These are phyloP conservation scores for Magallana nippona DNA, from an alignment of 2,888 invertebrate genomes.

Conservation along the genomic window DNA sequence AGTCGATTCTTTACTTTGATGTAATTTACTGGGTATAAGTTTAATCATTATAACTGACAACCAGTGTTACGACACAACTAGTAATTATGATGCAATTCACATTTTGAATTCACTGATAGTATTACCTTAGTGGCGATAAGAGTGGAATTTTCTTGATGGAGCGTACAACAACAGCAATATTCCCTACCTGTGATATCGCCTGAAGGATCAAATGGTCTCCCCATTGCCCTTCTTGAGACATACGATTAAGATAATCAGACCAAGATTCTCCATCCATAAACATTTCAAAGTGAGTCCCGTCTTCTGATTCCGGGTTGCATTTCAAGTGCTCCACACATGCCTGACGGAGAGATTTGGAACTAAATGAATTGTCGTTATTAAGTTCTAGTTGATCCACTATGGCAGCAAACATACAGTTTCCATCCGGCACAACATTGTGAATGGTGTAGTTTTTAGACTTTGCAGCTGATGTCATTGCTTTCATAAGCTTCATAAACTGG, in stretches of 20 bases:
- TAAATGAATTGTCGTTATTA: constrained; percentile 46
- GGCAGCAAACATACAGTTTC: constrained; percentile 66
- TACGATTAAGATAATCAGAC: constrained; percentile 56
- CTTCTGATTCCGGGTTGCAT: constrained; percentile 53
- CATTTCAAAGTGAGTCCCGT: constrained; percentile 57
- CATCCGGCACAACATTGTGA: constrained; percentile 59
- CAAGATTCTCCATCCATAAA: constrained; percentile 59
- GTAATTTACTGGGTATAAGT: too few species aligned
- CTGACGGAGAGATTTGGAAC: constrained; percentile 53
- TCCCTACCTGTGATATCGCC: constrained; percentile 52
- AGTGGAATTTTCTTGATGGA: too few species aligned
- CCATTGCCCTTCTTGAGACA: constrained; percentile 60
- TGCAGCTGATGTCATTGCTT: constrained; percentile 53
- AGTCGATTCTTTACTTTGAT: too few species aligned
- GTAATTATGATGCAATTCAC: too few species aligned
- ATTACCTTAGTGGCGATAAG: too few species aligned
- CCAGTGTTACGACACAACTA: too few species aligned
- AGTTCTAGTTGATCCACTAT: constrained; percentile 58
- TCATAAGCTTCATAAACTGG: constrained; percentile 51
- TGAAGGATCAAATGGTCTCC: constrained; percentile 59
- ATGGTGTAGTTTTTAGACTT: constrained; percentile 51
- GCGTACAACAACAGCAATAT: too few species aligned
- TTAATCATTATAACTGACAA: too few species aligned
- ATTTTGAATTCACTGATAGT: too few species aligned
- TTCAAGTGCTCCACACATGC: constrained; percentile 53